phyloP scores from a whole-genome alignment of 1,140 invertebrate genomes.

The Neocloeon triangulifer region DNA sequence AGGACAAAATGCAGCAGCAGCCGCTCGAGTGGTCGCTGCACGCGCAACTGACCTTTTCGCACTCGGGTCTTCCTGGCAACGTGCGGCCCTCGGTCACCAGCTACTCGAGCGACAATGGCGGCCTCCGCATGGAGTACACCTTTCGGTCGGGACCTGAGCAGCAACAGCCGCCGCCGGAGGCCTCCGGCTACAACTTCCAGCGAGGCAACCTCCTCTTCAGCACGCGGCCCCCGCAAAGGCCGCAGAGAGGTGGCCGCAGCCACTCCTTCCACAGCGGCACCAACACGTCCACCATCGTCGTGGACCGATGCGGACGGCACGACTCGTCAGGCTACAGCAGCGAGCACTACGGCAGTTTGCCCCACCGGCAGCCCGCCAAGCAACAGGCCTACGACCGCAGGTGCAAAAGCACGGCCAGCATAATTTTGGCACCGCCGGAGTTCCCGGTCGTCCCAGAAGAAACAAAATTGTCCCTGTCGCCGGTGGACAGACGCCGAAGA shows the following conservation, averaged over 20 bases:
- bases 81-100: slow-evolving; percentile 3
- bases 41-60: slow-evolving; percentile 27
- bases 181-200: slow-evolving; percentile 19
- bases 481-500: not conserved
- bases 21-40: slow-evolving; percentile 34
- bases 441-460: not conserved
- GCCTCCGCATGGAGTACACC: slow-evolving; percentile 25
- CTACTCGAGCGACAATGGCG: slow-evolving; percentile 14
- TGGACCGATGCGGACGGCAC: slow-evolving; percentile 12
- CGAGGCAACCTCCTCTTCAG: slow-evolving; percentile 28
- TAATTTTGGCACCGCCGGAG: slow-evolving; percentile 15
- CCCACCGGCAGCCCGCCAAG: slow-evolving; percentile 12
- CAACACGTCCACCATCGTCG: slow-evolving; percentile 7
- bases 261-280: slow-evolving; percentile 4
- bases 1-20: too few species aligned
- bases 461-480: not conserved
- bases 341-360: slow-evolving; percentile 17
- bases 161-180: slow-evolving; percentile 6
- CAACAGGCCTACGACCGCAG: slow-evolving; percentile 19
- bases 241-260: not conserved
- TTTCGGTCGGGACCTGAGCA: slow-evolving; percentile 15
- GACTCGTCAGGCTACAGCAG: slow-evolving; percentile 23
- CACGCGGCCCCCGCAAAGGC: slow-evolving; percentile 22
- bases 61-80: slow-evolving; percentile 1
- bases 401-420: slow-evolving; percentile 44